Conservation (phyloP, 2,113 vertebrate genomes). For the Ciconia boyciana region DNA sequence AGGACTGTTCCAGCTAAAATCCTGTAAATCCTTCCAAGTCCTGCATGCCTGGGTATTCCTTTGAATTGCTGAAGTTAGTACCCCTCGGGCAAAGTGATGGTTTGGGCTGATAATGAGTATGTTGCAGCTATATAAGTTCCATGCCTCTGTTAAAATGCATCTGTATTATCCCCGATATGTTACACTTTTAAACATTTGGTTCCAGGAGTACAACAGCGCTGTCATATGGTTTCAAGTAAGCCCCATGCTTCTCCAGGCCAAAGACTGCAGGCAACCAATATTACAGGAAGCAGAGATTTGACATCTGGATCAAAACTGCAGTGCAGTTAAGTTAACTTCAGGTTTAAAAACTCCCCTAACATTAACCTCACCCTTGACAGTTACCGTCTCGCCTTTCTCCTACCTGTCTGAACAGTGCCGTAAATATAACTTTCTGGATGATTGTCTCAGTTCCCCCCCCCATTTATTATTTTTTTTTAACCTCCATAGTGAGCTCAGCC, state of each 20-base stretch:
- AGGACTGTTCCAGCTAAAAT: not conserved
- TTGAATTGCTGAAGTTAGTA: not conserved
- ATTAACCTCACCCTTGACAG: not conserved
- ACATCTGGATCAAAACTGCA: conserved; percentile 53
- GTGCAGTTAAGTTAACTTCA: not conserved
- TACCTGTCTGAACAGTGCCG: not conserved
- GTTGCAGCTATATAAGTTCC: not conserved
- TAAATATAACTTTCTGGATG: not conserved
- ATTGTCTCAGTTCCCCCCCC: not conserved
- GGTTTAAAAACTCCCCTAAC: not conserved
- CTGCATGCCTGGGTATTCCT: not conserved
- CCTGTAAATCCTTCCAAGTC: not conserved
- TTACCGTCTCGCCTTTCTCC: not conserved
- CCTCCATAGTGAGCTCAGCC: not conserved
- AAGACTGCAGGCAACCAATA: conserved; percentile 23
- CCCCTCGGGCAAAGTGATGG: not conserved
- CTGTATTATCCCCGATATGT: not conserved
- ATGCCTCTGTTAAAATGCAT: not conserved
- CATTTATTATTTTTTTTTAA: not conserved
- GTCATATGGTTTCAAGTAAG: conserved; percentile 56
- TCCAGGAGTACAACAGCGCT: conserved; percentile 18
- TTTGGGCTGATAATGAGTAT: not conserved
- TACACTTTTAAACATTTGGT: conserved; percentile 8
- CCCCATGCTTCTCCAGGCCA: not conserved
- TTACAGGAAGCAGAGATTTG: conserved; percentile 35